Base-by-base conservation (phyloP, 1,140 invertebrate genomes). In the Drosophila pallidifrons region DNA sequence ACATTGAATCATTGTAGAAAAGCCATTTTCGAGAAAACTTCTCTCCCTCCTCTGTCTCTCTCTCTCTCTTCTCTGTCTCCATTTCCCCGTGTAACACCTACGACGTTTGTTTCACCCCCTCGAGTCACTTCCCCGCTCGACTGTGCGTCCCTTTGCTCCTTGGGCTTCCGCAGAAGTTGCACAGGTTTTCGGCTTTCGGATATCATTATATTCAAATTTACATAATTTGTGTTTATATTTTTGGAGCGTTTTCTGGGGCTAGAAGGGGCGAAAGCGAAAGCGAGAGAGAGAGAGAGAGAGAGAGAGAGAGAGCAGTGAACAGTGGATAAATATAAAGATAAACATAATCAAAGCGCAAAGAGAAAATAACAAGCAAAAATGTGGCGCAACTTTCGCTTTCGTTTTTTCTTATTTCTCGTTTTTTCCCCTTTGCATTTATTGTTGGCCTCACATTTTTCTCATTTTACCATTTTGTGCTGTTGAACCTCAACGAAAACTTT, bases 191-290 rank as follows among this genome's bases (percentile, higher is more conserved):
- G n/a, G 35, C 70, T 81, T 41, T 63, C 59, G 52, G 75, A 86
- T 86, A 86, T 86, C 79, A 86, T 86, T 86, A 86, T 86, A 82
- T 86, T 76, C 67, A 86, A 86, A 86, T 86, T 86, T 86, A 82
- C 79, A 86, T 86, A 86, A 86, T 86, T 86, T 86, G 64, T 87
- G 68, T 86, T 79, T 82, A 86, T 70, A 86, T 81, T 81, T 75
- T 69, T 59, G 75, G 28, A 11, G 58, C 60, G 74, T 66, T 38
- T 57, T 72, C 63, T 61, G 67, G 60, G 35, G 32, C 43, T 10
- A 43, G 13, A 46, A 38, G 13, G 43, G 20, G 10, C 10, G 11
- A 43, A 11, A 15, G 7, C 15, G 25, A 25, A 49, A 47, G 38
- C 20, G 1, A 20, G 38, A 30, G 20, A 4, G 46, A n/a, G 41